Evolutionary conservation across 2,113 vertebrate species (phyloP), one percentile per base, ranked within the genome.

Genomic region (Sinocyclocheilus grahami): DNA sequence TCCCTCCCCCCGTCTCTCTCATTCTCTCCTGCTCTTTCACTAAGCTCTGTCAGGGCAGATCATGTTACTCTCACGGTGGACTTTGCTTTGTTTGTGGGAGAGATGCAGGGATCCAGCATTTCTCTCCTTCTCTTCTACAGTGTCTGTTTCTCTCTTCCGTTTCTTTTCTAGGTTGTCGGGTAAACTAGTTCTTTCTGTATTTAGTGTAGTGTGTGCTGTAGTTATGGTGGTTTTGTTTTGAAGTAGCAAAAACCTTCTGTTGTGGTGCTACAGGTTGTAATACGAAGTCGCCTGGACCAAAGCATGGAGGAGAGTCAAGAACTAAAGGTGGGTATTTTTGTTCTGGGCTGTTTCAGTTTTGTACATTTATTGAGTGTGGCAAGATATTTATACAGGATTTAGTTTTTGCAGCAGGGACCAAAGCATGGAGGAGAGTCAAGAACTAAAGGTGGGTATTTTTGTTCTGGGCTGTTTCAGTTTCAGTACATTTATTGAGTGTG

Each of bases 261-360:
- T 78, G n/a, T 88, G 91, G 42, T 46, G 42, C 33, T 18, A n/a
- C 79, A 88, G 92, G 91, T 95, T 89, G 86, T 74, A 37, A 95
- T 96, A 90, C 96, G 94, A 39, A 97, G 98, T 93, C 97, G 96
- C 22, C 95, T 99, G 92, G 98, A 99, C 93, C 97, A 98, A 93
- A 99, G 97, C 22, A 93, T 97, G 95, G 97, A 97, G 76, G 97
- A 99, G 90, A 95, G 96, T 88, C 95, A 95, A 89, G 96, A 97
- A 51, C 90, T 99, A 20, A 99, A 98, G 97, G 98, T 99, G 91
- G 92, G 82, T 55, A 65, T 20, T 88, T 33, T 48, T 77, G 8
- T 30, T 30, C 42, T 11, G 20, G 14, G 7, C 22, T 58, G 4
- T 33, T 76, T 53, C 20, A n/a, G 4, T 86, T 46, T 67, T 37